phyloP scores from a whole-genome alignment of 2,113 vertebrate species.

The Xiphophorus couchianus region DNA sequence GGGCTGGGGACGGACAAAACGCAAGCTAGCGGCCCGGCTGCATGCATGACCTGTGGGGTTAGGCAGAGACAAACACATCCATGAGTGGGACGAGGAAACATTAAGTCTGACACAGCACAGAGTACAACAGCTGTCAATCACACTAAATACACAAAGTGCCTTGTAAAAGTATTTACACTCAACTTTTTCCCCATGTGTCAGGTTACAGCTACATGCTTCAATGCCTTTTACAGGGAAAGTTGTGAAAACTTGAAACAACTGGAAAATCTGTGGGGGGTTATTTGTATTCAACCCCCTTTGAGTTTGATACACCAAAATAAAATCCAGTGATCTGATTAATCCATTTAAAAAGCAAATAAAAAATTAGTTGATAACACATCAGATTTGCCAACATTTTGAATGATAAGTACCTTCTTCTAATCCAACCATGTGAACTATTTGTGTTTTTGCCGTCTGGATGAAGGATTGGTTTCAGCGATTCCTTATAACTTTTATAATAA shows the following conservation, averaged over 20 bases:
- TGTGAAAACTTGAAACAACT: not conserved
- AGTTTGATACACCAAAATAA: not conserved
- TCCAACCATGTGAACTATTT: no score
- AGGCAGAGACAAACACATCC: conserved; percentile 72
- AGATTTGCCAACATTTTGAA: no score
- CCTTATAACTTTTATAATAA: no score
- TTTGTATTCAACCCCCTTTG: not conserved
- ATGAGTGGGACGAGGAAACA: conserved; percentile 55
- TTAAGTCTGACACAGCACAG: conserved; percentile 25
- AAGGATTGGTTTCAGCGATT: no score
- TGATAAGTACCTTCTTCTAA: no score
- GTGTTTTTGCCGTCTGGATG: no score
- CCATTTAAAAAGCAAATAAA: no score
- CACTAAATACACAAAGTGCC: not conserved
- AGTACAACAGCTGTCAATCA: conserved; percentile 8
- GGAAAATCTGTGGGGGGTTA: no score
- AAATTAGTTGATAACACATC: no score
- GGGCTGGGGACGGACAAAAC: conserved; percentile 52
- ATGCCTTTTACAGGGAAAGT: not conserved
- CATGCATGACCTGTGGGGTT: conserved; percentile 82
- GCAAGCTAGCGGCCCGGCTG: conserved; percentile 61
- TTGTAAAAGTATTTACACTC: not conserved
- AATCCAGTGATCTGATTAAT: not conserved
- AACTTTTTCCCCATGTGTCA: not conserved
- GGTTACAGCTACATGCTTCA: not conserved